These are phyloP conservation scores for Ericerus pela DNA, from an alignment of 1,140 invertebrate genomes.

Conservation along the genomic window DNA sequence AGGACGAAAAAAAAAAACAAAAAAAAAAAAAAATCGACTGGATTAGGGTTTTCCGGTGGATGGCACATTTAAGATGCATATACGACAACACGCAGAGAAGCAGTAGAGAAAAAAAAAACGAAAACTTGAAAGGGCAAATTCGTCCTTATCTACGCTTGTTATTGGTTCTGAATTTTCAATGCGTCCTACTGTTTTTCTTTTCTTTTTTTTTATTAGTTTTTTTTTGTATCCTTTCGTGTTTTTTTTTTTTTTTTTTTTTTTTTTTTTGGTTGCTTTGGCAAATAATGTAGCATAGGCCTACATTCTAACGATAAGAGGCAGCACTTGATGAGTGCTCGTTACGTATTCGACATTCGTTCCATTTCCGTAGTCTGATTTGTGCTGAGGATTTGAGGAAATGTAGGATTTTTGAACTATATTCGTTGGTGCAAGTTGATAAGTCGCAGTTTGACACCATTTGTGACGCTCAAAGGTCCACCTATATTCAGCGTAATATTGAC, in stretches of 20 bases:
- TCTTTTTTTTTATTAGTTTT: slow-evolving; percentile 7
- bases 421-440: too few relatives aligned
- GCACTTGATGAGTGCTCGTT: too few relatives aligned
- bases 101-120: not conserved
- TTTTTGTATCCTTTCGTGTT: not conserved
- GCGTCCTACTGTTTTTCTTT: not conserved
- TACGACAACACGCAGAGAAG: too few relatives aligned
- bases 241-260: slow-evolving; percentile 1
- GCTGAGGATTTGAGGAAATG: too few relatives aligned
- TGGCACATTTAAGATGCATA: slow-evolving; percentile 6
- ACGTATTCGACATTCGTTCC: too few relatives aligned
- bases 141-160: slow-evolving; percentile 6
- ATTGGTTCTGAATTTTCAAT: slow-evolving; percentile 11
- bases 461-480: too few relatives aligned
- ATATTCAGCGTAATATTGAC: too few relatives aligned
- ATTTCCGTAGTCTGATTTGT: too few relatives aligned
- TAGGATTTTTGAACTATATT: too few relatives aligned
- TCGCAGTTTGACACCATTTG: too few relatives aligned
- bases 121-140: not conserved
- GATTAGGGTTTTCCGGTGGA: slow-evolving; percentile 2
- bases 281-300: too few relatives aligned
- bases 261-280: not conserved
- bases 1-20: not conserved
- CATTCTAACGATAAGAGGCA: too few relatives aligned
- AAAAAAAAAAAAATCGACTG: not conserved